These are phyloP conservation scores for Octodon degus DNA, from an alignment of 2,113 vertebrate species.

Conservation along the genomic window DNA sequence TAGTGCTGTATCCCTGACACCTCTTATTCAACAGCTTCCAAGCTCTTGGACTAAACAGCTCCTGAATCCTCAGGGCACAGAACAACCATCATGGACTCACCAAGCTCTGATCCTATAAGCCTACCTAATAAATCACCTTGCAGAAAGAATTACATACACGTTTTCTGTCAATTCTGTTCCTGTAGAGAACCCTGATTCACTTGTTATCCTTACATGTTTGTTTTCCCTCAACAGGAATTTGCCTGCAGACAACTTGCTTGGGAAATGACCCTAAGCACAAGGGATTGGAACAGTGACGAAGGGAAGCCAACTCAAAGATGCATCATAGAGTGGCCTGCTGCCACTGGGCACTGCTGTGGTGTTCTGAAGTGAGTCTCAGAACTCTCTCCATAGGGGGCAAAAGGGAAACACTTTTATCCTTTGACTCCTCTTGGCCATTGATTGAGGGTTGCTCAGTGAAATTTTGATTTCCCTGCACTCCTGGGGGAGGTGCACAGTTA, in stretches of 20 bases:
- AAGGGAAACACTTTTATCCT: background rate
- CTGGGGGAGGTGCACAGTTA: background rate
- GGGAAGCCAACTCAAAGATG: background rate
- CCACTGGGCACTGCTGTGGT: background rate
- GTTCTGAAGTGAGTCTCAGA: background rate
- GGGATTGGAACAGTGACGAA: background rate
- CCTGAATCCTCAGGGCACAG: background rate
- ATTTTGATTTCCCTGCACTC: background rate
- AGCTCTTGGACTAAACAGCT: background rate
- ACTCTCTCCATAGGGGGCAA: background rate
- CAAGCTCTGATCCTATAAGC: background rate
- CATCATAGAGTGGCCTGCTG: too few relatives aligned
- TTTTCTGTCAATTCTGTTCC: background rate
- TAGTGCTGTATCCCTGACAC: background rate
- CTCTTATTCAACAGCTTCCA: background rate
- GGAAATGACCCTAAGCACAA: background rate
- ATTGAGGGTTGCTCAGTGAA: background rate
- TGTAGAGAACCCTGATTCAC: background rate
- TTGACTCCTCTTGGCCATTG: background rate
- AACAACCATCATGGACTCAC: background rate
- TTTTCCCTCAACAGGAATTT: background rate
- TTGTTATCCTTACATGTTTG: background rate
- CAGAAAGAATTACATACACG: background rate
- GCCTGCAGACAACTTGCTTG: background rate
- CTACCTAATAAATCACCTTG: background rate